These are phyloP conservation scores for Nomada hirtipes DNA, from an alignment of 2,888 invertebrate species.

Conservation along the genomic window DNA sequence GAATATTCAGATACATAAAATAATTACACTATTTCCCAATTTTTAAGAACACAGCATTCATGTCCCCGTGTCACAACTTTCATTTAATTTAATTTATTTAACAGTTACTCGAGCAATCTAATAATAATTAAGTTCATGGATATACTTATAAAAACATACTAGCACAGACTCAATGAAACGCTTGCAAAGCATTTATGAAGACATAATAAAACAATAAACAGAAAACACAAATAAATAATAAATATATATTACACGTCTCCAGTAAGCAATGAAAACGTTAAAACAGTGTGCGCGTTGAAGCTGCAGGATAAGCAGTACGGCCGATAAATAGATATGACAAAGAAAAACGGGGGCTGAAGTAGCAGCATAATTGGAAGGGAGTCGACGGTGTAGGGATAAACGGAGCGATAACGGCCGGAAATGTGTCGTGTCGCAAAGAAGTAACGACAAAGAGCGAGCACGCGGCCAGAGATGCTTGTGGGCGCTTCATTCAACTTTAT, in stretches of 20 bases:
- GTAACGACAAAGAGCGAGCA: slow-evolving; percentile 60
- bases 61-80: no score
- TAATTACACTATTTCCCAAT: no score
- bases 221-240: not conserved
- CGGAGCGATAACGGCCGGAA: slow-evolving; percentile 78
- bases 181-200: not conserved
- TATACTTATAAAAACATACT: no score
- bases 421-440: slow-evolving; percentile 73
- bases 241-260: not conserved
- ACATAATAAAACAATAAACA: not conserved
- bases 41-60: no score
- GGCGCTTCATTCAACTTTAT: slow-evolving; percentile 66
- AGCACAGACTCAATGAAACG: no score
- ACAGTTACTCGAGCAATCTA: no score
- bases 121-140: no score
- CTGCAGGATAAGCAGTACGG: not conserved
- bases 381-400: slow-evolving; percentile 32
- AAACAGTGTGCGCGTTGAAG: no score
- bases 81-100: no score
- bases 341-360: slow-evolving; percentile 12
- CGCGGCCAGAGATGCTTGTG: slow-evolving; percentile 56
- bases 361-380: slow-evolving; percentile 8
- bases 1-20: no score
- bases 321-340: slow-evolving; percentile 10
- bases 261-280: no score